These are phyloP conservation scores for Ellobius talpinus DNA, from an alignment of 2,113 vertebrate species.

Conservation along the genomic window DNA sequence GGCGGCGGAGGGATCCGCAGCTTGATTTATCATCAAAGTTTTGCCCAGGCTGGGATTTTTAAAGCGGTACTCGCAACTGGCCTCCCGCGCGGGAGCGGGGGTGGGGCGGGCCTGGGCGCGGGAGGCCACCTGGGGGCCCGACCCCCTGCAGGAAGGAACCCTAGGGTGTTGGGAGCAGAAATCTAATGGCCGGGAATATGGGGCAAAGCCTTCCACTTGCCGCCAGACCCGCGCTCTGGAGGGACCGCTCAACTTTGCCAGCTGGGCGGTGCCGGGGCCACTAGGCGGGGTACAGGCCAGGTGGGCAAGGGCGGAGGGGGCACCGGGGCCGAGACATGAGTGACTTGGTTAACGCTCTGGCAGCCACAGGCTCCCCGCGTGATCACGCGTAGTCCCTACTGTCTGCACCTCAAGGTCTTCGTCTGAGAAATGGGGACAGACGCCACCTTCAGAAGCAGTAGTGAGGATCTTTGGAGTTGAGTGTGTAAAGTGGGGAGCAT, in stretches of 20 bases:
- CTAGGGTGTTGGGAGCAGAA: not conserved
- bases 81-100: not conserved
- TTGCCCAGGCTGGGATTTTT: conserved; percentile 86
- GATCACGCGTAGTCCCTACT: not conserved
- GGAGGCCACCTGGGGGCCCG: not conserved
- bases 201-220: not conserved
- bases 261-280: not conserved
- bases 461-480: not conserved
- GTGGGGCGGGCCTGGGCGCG: not conserved
- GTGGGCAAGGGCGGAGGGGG: not conserved
- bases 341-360: not conserved
- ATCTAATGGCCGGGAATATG: not conserved
- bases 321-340: not conserved
- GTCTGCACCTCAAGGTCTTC: conserved; percentile 18
- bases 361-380: not conserved
- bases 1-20: conserved; percentile 91
- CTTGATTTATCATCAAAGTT: conserved; percentile 87
- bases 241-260: conserved; percentile 44
- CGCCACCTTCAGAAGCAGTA: not conserved
- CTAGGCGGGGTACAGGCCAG: too few relatives aligned
- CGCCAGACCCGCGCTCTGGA: not conserved
- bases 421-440: conserved; percentile 28
- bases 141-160: not conserved
- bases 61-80: conserved; percentile 82
- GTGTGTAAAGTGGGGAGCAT: not conserved